Base-by-base conservation (phyloP, 2,797 vertebrate genomes). In the Sebastes umbrosus region DNA sequence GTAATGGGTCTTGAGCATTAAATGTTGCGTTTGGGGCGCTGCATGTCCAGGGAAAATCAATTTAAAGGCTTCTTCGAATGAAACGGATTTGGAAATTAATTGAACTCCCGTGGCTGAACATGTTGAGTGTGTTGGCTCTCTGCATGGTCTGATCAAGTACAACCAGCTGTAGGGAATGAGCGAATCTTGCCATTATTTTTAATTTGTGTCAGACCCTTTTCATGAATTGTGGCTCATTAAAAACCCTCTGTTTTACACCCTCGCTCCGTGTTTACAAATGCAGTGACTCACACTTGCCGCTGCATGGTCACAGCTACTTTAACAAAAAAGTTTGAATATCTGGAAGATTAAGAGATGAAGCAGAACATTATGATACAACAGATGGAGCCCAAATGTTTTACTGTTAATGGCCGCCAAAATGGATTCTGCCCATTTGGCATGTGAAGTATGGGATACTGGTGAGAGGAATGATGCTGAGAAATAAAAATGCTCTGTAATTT, bases 1-100 rank as follows among this genome's bases (percentile, higher is more conserved):
- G 75, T 84, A 87, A 91, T 91, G 77, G 80, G 76, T 92, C 81
- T 85, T 86, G 77, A 71, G 60, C 87, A 79, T 84, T 90, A 88
- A 91, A 88, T 79, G 82, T 80, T 66, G 75, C 86, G 87, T 91
- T 88, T 83, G 87, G 87, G 92, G 83, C 52, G 5, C 75, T 81
- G 72, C 62, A 67, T 89, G 85, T 91, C 90, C 89, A 59, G 89
- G 88, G 86, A 92, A 82, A 92, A 93, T 93, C 90, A 86, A 91
- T 91, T 91, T 87, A 78, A 91, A 87, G 77, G 73, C 82, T 86
- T 89, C 85, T 91, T 92, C 88, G 90, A 92, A 94, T 94, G 80
- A 93, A 95, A 93, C 46, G 27, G 85, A 93, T 92, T 87, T 65
- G 78, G 76, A 91, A 93, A 94, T 94, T 84, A 95, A 94, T 90